Percentiles rank a stretch among this genome's conserved stretches.
These are phyloP conservation scores for Conchocele bisecta DNA, from an alignment of 2,888 invertebrate species.

Conservation along the genomic window DNA sequence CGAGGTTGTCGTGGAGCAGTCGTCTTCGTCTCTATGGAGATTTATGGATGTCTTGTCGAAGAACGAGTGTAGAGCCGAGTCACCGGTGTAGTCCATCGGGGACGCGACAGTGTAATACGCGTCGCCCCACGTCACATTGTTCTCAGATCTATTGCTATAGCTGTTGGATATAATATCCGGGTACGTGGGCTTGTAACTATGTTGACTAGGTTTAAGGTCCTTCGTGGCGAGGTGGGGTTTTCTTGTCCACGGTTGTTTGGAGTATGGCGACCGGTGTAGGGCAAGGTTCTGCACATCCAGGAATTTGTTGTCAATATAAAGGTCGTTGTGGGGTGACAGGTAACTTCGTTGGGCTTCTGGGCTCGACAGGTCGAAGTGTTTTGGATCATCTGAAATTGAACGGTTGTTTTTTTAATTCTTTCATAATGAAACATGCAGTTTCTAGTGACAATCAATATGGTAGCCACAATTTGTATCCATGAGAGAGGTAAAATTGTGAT, in stretches of 20 bases:
- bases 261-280: slow-evolving; percentile 28
- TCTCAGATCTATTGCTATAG: slow-evolving; percentile 24
- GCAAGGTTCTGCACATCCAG: background rate
- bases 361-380: slow-evolving; percentile 59
- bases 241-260: slow-evolving; percentile 48
- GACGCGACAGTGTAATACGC: slow-evolving; percentile 28
- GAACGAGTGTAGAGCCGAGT: slow-evolving; percentile 55
- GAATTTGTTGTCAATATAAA: slow-evolving; percentile 24
- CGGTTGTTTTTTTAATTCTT: slow-evolving; percentile 1
- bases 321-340: slow-evolving; percentile 14
- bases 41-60: slow-evolving; percentile 51
- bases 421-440: background rate
- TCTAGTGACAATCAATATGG: too few relatives aligned
- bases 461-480: too few relatives aligned
- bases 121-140: slow-evolving; percentile 46
- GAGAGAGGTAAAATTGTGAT: too few relatives aligned
- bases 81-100: slow-evolving; percentile 57
- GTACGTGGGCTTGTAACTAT: slow-evolving; percentile 11
- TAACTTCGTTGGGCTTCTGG: slow-evolving; percentile 48
- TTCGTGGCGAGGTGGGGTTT: slow-evolving; percentile 49
- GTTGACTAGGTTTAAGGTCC: slow-evolving; percentile 27
- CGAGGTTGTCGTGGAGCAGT: slow-evolving; percentile 57
- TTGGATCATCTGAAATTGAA: slow-evolving; percentile 65
- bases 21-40: slow-evolving; percentile 46
- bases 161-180: slow-evolving; percentile 34